Percentiles rank a stretch among this genome's conserved stretches.
Conservation (phyloP, 1,140 invertebrate genomes). For the Globodera rostochiensis region DNA sequence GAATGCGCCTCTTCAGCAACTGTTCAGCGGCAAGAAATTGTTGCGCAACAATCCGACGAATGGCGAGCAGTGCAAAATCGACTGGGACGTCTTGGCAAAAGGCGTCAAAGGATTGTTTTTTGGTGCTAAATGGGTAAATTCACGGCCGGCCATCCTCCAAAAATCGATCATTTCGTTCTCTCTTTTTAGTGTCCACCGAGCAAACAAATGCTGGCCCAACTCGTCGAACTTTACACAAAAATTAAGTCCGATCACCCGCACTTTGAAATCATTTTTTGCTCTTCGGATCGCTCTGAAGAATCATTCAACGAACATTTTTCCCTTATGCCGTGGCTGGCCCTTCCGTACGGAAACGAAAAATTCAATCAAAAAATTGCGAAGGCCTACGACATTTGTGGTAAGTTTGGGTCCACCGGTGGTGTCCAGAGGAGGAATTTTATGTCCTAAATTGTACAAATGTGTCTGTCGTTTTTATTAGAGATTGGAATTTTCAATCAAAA, state of each 20-base stretch:
- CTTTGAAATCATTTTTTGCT: constrained; percentile 47
- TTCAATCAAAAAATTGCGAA: constrained; percentile 11
- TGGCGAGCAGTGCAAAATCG: constrained; percentile 8
- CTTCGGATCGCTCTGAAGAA: constrained; percentile 39
- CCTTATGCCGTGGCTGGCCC: constrained; percentile 40
- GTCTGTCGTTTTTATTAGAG: background rate
- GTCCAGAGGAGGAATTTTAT: too few relatives aligned
- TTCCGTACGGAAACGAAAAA: constrained; percentile 35
- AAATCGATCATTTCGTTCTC: background rate
- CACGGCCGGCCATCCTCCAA: background rate
- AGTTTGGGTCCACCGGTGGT: background rate
- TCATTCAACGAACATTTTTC: constrained; percentile 43
- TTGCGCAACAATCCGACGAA: constrained; percentile 15
- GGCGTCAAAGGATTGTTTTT: constrained; percentile 44
- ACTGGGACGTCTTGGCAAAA: constrained; percentile 15
- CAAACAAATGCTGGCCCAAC: constrained; percentile 32
- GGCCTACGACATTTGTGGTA: constrained; percentile 35
- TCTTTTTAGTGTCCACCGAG: constrained; percentile 44
- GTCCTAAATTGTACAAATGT: background rate
- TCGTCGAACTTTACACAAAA: constrained; percentile 34
- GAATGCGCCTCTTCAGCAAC: constrained; percentile 16
- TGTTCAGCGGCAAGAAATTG: constrained; percentile 30
- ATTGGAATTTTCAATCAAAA: background rate
- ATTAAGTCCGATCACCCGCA: constrained; percentile 29
- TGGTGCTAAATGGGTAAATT: constrained; percentile 43